These are phyloP conservation scores for Probaryconus sp. DNA, from an alignment of 1,140 invertebrate species.

Conservation along the genomic window DNA sequence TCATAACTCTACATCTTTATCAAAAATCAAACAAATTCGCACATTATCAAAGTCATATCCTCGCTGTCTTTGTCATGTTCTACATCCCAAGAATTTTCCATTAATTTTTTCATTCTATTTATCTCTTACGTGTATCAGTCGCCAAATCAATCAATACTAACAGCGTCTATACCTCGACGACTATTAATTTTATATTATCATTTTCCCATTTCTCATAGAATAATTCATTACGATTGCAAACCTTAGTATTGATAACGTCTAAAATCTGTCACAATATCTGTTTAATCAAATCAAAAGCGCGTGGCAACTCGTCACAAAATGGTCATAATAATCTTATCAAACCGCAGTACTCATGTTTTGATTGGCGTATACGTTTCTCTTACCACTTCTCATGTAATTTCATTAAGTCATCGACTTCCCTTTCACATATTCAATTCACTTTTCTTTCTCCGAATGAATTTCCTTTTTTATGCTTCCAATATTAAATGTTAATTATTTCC, in stretches of 20 bases:
- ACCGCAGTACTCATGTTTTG: slow-evolving; percentile 37
- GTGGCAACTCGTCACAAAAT: slow-evolving; percentile 45
- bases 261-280: slow-evolving; percentile 39
- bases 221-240: slow-evolving; percentile 24
- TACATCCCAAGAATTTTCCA: slow-evolving; percentile 36
- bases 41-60: neutral
- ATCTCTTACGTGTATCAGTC: slow-evolving; percentile 1
- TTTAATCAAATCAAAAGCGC: slow-evolving; percentile 49
- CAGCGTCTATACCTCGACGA: too few relatives aligned
- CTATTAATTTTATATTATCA: slow-evolving; percentile 10
- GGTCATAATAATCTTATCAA: slow-evolving; percentile 51
- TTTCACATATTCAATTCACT: too few relatives aligned
- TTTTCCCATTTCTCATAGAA: too few relatives aligned
- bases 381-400: slow-evolving; percentile 4
- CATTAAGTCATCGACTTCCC: too few relatives aligned
- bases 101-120: slow-evolving; percentile 32
- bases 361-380: slow-evolving; percentile 19
- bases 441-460: neutral
- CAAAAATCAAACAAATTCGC: neutral
- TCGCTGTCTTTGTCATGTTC: slow-evolving; percentile 13
- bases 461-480: neutral
- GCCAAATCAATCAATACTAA: slow-evolving; percentile 20
- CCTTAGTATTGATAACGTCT: slow-evolving; percentile 26
- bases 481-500: slow-evolving; percentile 5
- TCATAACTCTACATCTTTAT: too few relatives aligned